These are phyloP conservation scores for Psilopsiagon aymara DNA, from an alignment of 2,113 vertebrate genomes.

Conservation along the genomic window DNA sequence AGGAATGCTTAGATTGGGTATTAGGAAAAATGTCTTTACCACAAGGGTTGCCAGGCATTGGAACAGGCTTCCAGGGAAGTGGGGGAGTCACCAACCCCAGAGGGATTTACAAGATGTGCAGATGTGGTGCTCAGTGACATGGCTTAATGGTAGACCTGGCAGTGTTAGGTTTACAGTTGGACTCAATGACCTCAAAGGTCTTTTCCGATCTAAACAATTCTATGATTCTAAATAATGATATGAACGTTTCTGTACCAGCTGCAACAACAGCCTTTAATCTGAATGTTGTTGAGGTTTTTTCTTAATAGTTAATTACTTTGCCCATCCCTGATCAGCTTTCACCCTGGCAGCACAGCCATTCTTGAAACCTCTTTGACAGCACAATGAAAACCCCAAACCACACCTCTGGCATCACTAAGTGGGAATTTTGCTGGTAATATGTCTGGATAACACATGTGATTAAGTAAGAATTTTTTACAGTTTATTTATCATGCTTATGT, in stretches of 20 bases:
- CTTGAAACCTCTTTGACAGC: not conserved
- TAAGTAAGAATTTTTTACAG: not conserved
- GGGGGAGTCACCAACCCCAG: not conserved
- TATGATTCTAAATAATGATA: not conserved
- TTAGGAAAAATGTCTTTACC: not conserved
- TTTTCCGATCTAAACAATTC: not conserved
- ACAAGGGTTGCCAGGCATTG: not conserved
- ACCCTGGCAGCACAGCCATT: not conserved
- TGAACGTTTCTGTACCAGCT: not conserved
- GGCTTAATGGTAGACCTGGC: not conserved
- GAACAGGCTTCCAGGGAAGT: not conserved
- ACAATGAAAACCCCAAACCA: not conserved
- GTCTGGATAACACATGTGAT: not conserved
- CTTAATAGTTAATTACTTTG: not conserved
- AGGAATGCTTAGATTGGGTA: not conserved
- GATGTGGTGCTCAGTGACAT: not conserved
- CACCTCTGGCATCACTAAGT: not conserved
- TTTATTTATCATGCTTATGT: rapidly evolving
- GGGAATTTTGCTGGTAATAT: rapidly evolving
- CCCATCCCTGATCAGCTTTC: not conserved
- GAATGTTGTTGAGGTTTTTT: not conserved
- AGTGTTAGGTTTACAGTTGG: not conserved
- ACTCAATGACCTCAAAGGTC: not conserved
- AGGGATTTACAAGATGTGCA: not conserved
- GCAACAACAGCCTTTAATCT: not conserved